Evolutionary conservation across 2,888 invertebrate species (phyloP), one percentile per base, ranked within the genome.

Genomic region (Lasioglossum malachurum): DNA sequence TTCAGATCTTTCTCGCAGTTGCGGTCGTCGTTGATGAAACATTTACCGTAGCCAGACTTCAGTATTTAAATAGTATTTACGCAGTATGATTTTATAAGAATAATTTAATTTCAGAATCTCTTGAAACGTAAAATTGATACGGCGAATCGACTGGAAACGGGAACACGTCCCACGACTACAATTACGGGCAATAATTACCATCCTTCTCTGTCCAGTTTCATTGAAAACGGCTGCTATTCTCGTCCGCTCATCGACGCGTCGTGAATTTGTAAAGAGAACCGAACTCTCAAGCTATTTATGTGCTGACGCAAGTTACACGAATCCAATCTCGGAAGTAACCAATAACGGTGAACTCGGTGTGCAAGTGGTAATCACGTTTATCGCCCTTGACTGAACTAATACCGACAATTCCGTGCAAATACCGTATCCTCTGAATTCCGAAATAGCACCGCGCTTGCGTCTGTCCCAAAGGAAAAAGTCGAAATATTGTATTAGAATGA

Each of bases 401-500:
- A 77, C 93, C 92, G 38, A 92, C 91, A 67, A 93, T 76, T 46
- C 93, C 93, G 19, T 90, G 92, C 5, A 93, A 84, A 75, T 93
- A 93, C 91, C 89, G 93, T 27, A 86, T 44, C 27, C 84, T 87
- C 5, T 86, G 46, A 69, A 80, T 87, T 77, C 89, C 69, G 83
- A 93, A 93, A 57, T 89, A 87, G 0, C 92, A 83, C 7, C 92
- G 35, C 92, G 38, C 92, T 92, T 93, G 86, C 93, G 91, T 23
- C 92, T 92, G 12, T 92, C 90, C 82, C 92, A 91, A 7, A 60
- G 60, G 5, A 27, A 31, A 31, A 16, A 60, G 14, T 14, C 5
- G 27, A 60, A 60, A 60, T 14, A 14, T n/a, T 53, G 53, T 53
- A 53, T 53, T 53, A 53, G 23, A 53, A 53, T 8, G 2, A 49